These are phyloP conservation scores for Dusona sp. DNA, from an alignment of 2,888 invertebrate genomes.

Conservation along the genomic window DNA sequence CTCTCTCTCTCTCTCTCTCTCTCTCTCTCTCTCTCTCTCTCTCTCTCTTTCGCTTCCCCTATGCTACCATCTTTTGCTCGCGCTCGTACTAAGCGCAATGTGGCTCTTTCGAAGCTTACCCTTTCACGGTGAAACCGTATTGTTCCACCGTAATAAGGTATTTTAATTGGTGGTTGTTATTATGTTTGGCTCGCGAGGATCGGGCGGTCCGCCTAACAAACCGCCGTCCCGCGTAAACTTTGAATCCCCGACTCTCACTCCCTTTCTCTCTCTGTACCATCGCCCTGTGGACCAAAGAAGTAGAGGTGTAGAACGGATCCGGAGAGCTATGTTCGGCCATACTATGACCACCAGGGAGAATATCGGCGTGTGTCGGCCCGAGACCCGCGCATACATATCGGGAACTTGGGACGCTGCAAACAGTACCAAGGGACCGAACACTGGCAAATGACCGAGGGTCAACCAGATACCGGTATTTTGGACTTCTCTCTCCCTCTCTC, in stretches of 20 bases:
- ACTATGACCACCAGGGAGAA: conserved; percentile 38
- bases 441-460: conserved; percentile 78
- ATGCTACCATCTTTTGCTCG: conserved; percentile 31
- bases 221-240: conserved; percentile 45
- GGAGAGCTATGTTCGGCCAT: conserved; percentile 14
- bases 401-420: conserved; percentile 53
- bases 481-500: conserved; percentile 44
- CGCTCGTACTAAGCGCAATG: conserved; percentile 67
- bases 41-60: neutral
- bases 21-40: neutral
- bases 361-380: conserved; percentile 25
- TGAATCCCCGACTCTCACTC: conserved; percentile 39
- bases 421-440: conserved; percentile 65
- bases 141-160: conserved; percentile 82
- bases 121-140: conserved; percentile 73
- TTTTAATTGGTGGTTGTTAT: conserved; percentile 83
- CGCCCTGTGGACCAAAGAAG: conserved; percentile 13
- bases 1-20: neutral
- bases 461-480: conserved; percentile 77
- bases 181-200: conserved; percentile 76
- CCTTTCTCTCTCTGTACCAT: conserved; percentile 2
- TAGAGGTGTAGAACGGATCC: conserved; percentile 33
- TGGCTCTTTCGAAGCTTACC: conserved; percentile 71
- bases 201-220: conserved; percentile 63
- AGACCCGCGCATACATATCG: conserved; percentile 32